phyloP scores from a whole-genome alignment of 2,888 invertebrate species.

The Drymonia ruficornis region DNA sequence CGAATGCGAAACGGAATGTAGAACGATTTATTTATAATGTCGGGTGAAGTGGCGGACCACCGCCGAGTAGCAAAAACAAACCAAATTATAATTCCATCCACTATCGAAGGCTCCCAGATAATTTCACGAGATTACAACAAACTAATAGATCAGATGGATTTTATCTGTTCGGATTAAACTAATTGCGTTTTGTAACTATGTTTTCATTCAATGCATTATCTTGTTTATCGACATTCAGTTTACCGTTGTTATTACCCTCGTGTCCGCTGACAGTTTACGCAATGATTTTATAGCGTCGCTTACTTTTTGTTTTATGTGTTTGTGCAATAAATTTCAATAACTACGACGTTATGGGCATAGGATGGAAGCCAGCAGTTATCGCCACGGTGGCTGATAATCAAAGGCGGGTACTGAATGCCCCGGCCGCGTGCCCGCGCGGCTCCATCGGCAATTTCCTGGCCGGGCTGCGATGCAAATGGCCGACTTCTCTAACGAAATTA shows the following conservation, averaged over 20 bases:
- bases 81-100: constrained; percentile 53
- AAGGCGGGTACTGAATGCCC: constrained; percentile 42
- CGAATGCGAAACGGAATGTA: neutral
- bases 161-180: constrained; percentile 66
- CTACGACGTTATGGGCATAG: constrained; percentile 29
- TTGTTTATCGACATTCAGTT: constrained; percentile 27
- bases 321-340: constrained; percentile 33
- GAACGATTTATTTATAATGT: constrained; percentile 2
- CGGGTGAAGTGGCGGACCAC: constrained; percentile 29
- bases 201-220: constrained; percentile 50
- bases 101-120: constrained; percentile 43
- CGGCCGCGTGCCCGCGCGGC: constrained; percentile 24
- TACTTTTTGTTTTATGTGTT: constrained; percentile 19
- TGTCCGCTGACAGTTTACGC: constrained; percentile 30
- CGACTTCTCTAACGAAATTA: constrained; percentile 50
- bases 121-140: constrained; percentile 54
- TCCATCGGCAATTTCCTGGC: constrained; percentile 56
- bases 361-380: constrained; percentile 32
- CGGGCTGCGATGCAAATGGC: constrained; percentile 58
- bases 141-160: constrained; percentile 63
- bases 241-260: constrained; percentile 31
- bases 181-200: constrained; percentile 66
- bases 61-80: constrained; percentile 46
- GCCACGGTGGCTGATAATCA: constrained; percentile 44
- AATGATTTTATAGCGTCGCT: constrained; percentile 18